These are phyloP conservation scores for Palythoa caribaeorum DNA, from an alignment of 92 coral and sea anemone genomes.

Conservation along the genomic window DNA sequence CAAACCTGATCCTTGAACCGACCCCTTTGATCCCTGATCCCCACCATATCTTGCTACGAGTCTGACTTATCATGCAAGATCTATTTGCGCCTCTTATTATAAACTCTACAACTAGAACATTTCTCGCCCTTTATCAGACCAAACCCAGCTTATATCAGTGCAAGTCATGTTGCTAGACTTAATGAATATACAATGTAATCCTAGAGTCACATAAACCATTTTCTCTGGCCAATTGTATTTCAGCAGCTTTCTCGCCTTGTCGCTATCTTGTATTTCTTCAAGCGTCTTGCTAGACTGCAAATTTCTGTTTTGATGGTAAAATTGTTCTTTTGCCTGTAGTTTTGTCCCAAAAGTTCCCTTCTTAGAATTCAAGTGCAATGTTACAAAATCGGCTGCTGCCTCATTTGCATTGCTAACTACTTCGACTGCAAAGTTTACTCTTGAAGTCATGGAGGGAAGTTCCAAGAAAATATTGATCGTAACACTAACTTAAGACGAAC, in stretches of 20 bases:
- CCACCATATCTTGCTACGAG: no score
- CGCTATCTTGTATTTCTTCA: not conserved
- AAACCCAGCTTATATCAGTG: not conserved
- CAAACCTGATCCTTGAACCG: no score
- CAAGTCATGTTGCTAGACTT: not conserved
- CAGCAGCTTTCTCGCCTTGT: not conserved
- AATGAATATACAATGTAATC: slow-evolving; percentile 5
- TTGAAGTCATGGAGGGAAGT: not conserved
- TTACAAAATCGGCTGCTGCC: not conserved
- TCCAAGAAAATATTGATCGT: slow-evolving; percentile 29
- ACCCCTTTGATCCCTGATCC: no score
- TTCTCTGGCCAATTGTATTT: slow-evolving; percentile 1
- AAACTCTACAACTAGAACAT: no score
- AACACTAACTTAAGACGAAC: slow-evolving; percentile 29
- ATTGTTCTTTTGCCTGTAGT: not conserved
- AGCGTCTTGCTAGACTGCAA: slow-evolving; percentile 22
- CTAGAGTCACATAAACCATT: not conserved
- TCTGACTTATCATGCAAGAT: no score
- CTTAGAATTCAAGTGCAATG: not conserved
- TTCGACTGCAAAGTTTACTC: not conserved
- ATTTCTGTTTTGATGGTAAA: not conserved
- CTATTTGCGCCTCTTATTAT: no score
- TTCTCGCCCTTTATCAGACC: no score
- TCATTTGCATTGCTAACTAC: not conserved
- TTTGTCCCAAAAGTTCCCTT: not conserved